These are phyloP conservation scores for Aculops lycopersici DNA, from an alignment of 1,140 invertebrate genomes.

Conservation along the genomic window DNA sequence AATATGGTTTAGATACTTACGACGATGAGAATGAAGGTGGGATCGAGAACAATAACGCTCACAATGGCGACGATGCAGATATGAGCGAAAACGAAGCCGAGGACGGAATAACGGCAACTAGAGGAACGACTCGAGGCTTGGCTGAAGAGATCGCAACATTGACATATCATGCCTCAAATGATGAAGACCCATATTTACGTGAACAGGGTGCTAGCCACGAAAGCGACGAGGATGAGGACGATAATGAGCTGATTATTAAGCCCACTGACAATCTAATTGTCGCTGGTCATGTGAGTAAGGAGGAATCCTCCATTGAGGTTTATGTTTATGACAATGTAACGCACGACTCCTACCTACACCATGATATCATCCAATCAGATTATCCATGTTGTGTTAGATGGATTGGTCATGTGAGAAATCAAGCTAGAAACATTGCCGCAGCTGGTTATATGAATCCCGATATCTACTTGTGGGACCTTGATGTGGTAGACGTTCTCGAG, in stretches of 20 bases:
- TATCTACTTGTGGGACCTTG: slow-evolving; percentile 77
- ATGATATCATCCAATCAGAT: slow-evolving; percentile 53
- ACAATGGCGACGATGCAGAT: slow-evolving; percentile 32
- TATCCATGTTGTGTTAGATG: slow-evolving; percentile 71
- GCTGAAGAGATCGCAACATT: slow-evolving; percentile 15
- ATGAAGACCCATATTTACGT: slow-evolving; percentile 21
- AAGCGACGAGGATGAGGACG: slow-evolving; percentile 32
- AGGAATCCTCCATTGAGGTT: slow-evolving; percentile 50
- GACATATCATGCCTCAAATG: slow-evolving; percentile 20
- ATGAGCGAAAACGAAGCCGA: slow-evolving; percentile 5
- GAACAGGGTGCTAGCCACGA: slow-evolving; percentile 9
- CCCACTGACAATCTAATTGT: slow-evolving; percentile 62
- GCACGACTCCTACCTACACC: slow-evolving; percentile 61
- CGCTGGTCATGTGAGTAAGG: slow-evolving; percentile 49
- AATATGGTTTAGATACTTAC: slow-evolving; percentile 22
- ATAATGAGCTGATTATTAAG: slow-evolving; percentile 56
- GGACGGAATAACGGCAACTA: slow-evolving; percentile 7
- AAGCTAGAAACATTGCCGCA: slow-evolving; percentile 39
- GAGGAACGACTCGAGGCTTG: no score
- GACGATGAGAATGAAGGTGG: slow-evolving; percentile 12
- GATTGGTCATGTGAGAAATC: slow-evolving; percentile 39
- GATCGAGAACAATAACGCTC: slow-evolving; percentile 4
- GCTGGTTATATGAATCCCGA: slow-evolving; percentile 61
- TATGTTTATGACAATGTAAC: slow-evolving; percentile 38
- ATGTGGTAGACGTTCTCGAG: slow-evolving; percentile 57